Base-by-base conservation (phyloP, 2,113 vertebrate genomes). In the Vimba vimba region DNA sequence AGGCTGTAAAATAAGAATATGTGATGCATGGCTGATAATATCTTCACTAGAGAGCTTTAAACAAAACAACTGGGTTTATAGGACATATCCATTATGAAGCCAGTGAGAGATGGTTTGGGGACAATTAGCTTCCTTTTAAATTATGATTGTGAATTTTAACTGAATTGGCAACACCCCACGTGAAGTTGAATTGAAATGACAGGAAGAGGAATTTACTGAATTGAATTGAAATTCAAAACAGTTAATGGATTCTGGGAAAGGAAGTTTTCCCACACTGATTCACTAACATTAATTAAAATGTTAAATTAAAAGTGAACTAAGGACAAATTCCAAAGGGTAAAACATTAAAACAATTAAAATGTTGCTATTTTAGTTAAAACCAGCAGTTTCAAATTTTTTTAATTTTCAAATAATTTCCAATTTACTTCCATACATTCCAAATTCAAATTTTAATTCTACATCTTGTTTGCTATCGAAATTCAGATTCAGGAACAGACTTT, bases 11-110 rank as follows among this genome's bases (percentile, higher is more conserved):
- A 68, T 23, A 19, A 82, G 62, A 33, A 68, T 13, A n/a, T 30
- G 62, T 33, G 11, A 82, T 36, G 79, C 79, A 69, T 33, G 11
- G n/a, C 62, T 82, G 47, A 30, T 52, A 50, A 68, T 23, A 47
- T 50, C 62, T 66, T 68, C 45, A 69, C 12, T 15, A 64, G n/a
- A 47, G 4, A 17, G 27, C 27, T 77, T 66, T 47, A 64, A 45
- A 64, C 25, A 45, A 81, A 81, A 47, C 57, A 66, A 33, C 43
- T 8, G 60, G 79, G 19, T 66, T 62, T 62, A 64, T 19, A 50
- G 23, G 76, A 39, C 52, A 78, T 30, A 78, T 52, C n/a, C 1
- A 59, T 6, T 36, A 81, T 66, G 59, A 66, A 50, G 43, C 43
- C 52, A 52, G 45, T 47, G 12, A 64, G 27, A 50, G 39, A 52